Conservation (phyloP, 2,888 invertebrate species). For the Hydriomena furcata region DNA sequence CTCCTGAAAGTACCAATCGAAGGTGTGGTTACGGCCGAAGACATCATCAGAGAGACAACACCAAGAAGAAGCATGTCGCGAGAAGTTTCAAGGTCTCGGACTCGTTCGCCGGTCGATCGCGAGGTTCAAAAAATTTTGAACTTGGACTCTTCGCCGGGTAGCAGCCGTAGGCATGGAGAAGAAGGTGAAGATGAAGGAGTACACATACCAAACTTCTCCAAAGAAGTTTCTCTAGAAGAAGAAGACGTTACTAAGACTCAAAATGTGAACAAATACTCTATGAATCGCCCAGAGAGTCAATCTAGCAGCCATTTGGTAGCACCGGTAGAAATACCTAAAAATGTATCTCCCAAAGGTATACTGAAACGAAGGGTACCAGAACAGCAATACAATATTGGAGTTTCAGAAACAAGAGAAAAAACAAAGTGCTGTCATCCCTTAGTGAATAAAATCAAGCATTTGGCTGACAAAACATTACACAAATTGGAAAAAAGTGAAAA, state of each 20-base stretch:
- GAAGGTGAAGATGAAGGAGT: constrained; percentile 75
- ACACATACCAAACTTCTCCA: constrained; percentile 79
- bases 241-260: constrained; percentile 64
- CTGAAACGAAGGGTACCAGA: constrained; percentile 78
- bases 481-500: constrained; percentile 73
- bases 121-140: constrained; percentile 72
- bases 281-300: constrained; percentile 63
- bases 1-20: constrained; percentile 86
- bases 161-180: constrained; percentile 74
- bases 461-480: constrained; percentile 85
- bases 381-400: constrained; percentile 63
- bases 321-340: constrained; percentile 66
- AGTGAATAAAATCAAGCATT: constrained; percentile 85
- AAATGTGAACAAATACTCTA: constrained; percentile 47
- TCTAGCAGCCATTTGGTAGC: constrained; percentile 54
- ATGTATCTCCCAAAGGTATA: constrained; percentile 79
- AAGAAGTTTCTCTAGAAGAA: constrained; percentile 72
- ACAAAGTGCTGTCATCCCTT: constrained; percentile 84
- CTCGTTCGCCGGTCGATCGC: constrained; percentile 66
- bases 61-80: constrained; percentile 78
- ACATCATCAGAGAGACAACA: constrained; percentile 74
- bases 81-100: constrained; percentile 72
- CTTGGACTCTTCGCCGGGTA: constrained; percentile 77
- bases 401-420: constrained; percentile 76
- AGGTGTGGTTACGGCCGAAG: constrained; percentile 77